Percentiles rank a stretch among this genome's conserved stretches.
Evolutionary conservation across 2,888 invertebrate species (phyloP).

Genomic region (Agonum fuliginosum): DNA sequence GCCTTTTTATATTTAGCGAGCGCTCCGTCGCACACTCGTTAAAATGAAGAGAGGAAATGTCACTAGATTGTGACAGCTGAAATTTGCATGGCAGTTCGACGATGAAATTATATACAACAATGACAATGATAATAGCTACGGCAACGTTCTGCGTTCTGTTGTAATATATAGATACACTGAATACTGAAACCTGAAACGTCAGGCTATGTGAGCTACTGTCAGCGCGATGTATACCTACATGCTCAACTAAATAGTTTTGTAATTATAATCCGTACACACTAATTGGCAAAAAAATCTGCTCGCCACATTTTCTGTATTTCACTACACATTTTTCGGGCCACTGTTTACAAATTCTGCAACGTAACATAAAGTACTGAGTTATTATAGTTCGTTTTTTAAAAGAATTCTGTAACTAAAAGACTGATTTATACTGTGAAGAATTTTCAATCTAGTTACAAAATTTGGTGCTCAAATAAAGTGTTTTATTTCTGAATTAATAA

Average conservation of each 20-base stretch:
- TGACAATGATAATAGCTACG: slow-evolving; percentile 14
- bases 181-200: background rate
- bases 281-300: no score
- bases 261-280: background rate
- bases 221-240: background rate
- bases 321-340: no score
- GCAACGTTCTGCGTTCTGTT: background rate
- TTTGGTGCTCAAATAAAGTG: no score
- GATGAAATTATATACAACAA: slow-evolving; percentile 47
- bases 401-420: no score
- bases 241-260: background rate
- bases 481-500: no score
- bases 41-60: slow-evolving; percentile 34
- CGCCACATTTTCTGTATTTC: no score
- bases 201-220: background rate
- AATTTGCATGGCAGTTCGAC: slow-evolving; percentile 37
- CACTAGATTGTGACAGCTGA: slow-evolving; percentile 33
- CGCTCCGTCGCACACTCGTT: slow-evolving; percentile 9
- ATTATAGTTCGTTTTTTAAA: no score
- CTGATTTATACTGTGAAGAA: no score
- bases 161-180: slow-evolving; percentile 14
- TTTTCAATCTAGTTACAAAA: no score
- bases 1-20: slow-evolving; percentile 15
- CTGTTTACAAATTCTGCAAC: no score
- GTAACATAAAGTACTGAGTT: no score